Base-by-base conservation (phyloP, 2,797 vertebrate genomes). In the Sebastes dallii region DNA sequence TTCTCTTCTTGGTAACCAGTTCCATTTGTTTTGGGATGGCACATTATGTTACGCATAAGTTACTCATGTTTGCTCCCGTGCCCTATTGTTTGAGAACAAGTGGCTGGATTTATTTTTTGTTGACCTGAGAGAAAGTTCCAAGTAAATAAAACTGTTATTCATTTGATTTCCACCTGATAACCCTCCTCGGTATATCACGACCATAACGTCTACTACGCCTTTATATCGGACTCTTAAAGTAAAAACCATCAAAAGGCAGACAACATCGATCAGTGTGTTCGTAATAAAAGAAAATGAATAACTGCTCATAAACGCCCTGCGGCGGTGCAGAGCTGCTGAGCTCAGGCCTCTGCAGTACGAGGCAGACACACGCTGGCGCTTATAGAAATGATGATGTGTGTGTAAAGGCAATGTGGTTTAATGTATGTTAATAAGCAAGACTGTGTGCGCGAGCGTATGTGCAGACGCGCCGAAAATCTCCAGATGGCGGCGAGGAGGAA, bases 401-500 rank as follows among this genome's bases (percentile, higher is more conserved):
- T 68, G 75, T 55, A 61, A 88, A 81, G 56, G 42, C 68, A 61
- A 74, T 67, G 72, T 81, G 46, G 89, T 46, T 86, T 86, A 87
- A 88, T 90, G 72, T 86, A 84, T 88, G 87, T 90, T 88, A 89
- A 91, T 89, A 82, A 83, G 78, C 18, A 30, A 22, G 67, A 80
- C 1, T 65, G 55, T 74, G 83, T 58, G 61, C 22, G 42, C n/a
- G 42, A 1, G 65, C 9, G 36, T 55, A 60, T 42, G 73, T 61
- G 85, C 67, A 81, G 81, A 83, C 50, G 46, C 60, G 70, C 61
- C 42, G 39, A 72, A 72, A 80, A 72, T 62, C 78, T 88, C 90
- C 94, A 95, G 94, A 95, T 94, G 94, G 93, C 79, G 34, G 68
- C 30, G 62, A 82, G 84, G 66, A 72, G 82, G 66, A 85, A 85